A percentile compares a stretch with the other conserved stretches of the same genome.
phyloP scores from a whole-genome alignment of 2,113 vertebrate genomes.

The Chrysemys picta region DNA sequence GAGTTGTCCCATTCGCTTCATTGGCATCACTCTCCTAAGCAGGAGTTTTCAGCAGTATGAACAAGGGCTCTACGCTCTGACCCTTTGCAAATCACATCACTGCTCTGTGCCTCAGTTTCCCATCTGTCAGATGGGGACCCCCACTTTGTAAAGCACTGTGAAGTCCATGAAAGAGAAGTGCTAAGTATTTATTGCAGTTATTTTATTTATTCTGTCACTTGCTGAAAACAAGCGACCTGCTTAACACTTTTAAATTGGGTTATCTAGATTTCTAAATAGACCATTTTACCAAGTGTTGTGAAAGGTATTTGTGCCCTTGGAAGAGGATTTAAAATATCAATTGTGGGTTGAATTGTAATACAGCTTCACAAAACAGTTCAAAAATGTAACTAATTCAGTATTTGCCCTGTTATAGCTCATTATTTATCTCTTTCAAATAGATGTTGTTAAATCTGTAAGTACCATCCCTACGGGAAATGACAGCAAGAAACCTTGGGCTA shows the following conservation, averaged over 20 bases:
- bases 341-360: not conserved
- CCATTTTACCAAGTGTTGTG: not conserved
- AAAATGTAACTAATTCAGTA: not conserved
- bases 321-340: not conserved
- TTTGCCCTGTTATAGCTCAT: not conserved
- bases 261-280: accelerated
- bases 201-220: not conserved
- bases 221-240: accelerated
- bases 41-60: not conserved
- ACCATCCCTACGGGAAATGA: constrained; percentile 55
- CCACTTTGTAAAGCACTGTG: not conserved
- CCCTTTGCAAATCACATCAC: accelerated
- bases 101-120: not conserved
- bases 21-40: not conserved
- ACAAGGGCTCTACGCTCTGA: not conserved
- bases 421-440: constrained; percentile 63
- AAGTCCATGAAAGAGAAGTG: not conserved
- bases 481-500: constrained; percentile 65
- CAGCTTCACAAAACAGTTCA: not conserved
- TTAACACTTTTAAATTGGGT: accelerated
- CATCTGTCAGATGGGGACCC: not conserved
- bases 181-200: not conserved
- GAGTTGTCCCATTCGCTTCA: not conserved
- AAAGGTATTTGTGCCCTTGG: not conserved
- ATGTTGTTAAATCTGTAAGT: constrained; percentile 80